Conservation (phyloP, 2,888 invertebrate genomes). For the Caenorhabditis sp. region DNA sequence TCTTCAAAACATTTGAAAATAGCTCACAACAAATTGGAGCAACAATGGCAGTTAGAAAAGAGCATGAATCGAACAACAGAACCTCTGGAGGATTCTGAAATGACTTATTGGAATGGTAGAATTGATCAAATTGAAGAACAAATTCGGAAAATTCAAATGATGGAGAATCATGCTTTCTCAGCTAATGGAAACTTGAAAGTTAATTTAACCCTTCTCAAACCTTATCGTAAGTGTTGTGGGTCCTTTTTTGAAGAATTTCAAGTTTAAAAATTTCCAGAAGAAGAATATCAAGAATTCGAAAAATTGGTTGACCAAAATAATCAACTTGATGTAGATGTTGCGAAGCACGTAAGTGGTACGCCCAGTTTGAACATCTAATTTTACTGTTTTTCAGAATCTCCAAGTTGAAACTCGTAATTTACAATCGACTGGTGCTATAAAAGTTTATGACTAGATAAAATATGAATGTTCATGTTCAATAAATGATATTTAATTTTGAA, state of each 20-base stretch:
- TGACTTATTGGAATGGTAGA: slow-evolving; percentile 18
- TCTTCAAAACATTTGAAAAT: slow-evolving; percentile 22
- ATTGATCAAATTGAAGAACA: slow-evolving; percentile 19
- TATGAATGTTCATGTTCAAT: too few relatives aligned
- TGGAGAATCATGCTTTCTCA: slow-evolving; percentile 27
- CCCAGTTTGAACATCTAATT: not conserved
- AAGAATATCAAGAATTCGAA: slow-evolving; percentile 39
- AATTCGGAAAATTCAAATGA: slow-evolving; percentile 21
- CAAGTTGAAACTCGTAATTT: slow-evolving; percentile 12
- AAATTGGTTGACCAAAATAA: slow-evolving; percentile 21
- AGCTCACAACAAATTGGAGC: slow-evolving; percentile 21
- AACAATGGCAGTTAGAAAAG: slow-evolving; percentile 29
- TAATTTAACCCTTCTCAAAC: slow-evolving; percentile 34
- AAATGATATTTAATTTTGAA: not conserved
- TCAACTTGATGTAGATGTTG: slow-evolving; percentile 19
- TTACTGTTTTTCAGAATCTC: slow-evolving; percentile 12
- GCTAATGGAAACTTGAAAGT: slow-evolving; percentile 26
- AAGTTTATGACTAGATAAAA: not conserved
- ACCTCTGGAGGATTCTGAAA: not conserved
- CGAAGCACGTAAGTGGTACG: slow-evolving; percentile 8
- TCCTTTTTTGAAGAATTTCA: not conserved
- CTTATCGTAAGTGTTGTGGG: slow-evolving; percentile 17
- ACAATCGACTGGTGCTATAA: slow-evolving; percentile 21
- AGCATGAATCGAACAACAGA: slow-evolving; percentile 18
- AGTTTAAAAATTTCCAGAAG: slow-evolving; percentile 17